Evolutionary conservation across 2,888 invertebrate genomes (phyloP), one percentile per base, ranked within the genome.

Genomic region (Pinctada fucata): DNA sequence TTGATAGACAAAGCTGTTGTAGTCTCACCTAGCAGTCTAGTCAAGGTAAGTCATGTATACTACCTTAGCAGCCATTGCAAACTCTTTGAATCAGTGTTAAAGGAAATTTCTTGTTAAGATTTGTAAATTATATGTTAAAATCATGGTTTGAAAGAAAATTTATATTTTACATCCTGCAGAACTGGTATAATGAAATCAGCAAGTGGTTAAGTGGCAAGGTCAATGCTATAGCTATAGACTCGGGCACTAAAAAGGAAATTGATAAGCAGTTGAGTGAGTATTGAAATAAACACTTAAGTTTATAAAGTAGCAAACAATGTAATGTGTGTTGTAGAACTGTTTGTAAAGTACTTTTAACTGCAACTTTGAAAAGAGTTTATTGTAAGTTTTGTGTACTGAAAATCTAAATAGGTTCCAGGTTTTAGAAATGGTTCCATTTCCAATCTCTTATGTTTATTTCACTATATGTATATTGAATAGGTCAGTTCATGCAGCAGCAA

Each of bases 101-200:
- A 58, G 31, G 5, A 10, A 49, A 70, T n/a, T 69, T n/a, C 4
- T 66, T 66, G 6, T 31, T 4, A 10, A 66, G 31, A 66, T 66
- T 5, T 66, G 66, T 16, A 10, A 66, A 10, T 66, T 31, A 66
- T 66, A 16, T 10, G 5, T 10, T 10, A 8, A 8, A 6, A 58
- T 58, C 58, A 58, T 52, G 58, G 58, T 52, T 52, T 52, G 58
- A 10, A 10, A 10, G 10, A 52, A 52, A 10, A 52, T 52, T 52
- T 52, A 52, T 8, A 52, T 52, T 52, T 52, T 8, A 52, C 58
- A 8, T 75, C 79, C 86, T 90, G 66, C 87, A 94, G 93, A 99
- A 99, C 93, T 99, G 99, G 99, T 97, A 97, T 90, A 99, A 99
- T 93, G 99, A 99, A 93, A 98, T 99, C 85, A 94, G 95, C 74